Conservation (phyloP, 2,797 vertebrate species). For the Rhyacichthys aspro region DNA sequence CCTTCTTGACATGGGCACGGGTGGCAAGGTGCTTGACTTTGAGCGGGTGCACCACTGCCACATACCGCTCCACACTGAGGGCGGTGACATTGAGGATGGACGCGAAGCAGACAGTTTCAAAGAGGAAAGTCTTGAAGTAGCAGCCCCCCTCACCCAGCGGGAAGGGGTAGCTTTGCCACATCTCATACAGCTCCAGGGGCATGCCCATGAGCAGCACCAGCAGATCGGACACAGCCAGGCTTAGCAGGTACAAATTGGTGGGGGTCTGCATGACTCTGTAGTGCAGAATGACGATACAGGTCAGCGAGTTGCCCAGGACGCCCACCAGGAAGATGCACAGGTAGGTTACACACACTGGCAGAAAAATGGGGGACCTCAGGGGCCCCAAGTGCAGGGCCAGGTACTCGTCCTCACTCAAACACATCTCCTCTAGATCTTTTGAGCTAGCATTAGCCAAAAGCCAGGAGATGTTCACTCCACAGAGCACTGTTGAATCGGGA, state of each 20-base stretch:
- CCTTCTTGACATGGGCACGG: constrained; percentile 70
- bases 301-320: constrained; percentile 76
- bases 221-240: constrained; percentile 80
- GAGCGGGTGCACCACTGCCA: constrained; percentile 79
- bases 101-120: constrained; percentile 82
- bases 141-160: constrained; percentile 76
- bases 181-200: constrained; percentile 79
- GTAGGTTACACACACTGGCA: constrained; percentile 74
- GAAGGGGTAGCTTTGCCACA: constrained; percentile 83
- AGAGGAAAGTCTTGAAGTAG: constrained; percentile 82
- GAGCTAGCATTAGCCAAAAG: constrained; percentile 27
- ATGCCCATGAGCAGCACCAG: constrained; percentile 80
- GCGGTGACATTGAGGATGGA: constrained; percentile 82
- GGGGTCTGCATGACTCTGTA: constrained; percentile 79
- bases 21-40: constrained; percentile 74
- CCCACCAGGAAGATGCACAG: constrained; percentile 76
- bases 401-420: constrained; percentile 62
- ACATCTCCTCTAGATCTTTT: constrained; percentile 55
- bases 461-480: constrained; percentile 63
- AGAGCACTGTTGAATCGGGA: constrained; percentile 49
- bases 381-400: constrained; percentile 58
- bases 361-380: constrained; percentile 64
- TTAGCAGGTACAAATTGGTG: constrained; percentile 82
- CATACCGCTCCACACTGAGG: constrained; percentile 78
- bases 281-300: constrained; percentile 74